Conservation (phyloP, 2,797 vertebrate species). For the Acanthurus leucopareius region DNA sequence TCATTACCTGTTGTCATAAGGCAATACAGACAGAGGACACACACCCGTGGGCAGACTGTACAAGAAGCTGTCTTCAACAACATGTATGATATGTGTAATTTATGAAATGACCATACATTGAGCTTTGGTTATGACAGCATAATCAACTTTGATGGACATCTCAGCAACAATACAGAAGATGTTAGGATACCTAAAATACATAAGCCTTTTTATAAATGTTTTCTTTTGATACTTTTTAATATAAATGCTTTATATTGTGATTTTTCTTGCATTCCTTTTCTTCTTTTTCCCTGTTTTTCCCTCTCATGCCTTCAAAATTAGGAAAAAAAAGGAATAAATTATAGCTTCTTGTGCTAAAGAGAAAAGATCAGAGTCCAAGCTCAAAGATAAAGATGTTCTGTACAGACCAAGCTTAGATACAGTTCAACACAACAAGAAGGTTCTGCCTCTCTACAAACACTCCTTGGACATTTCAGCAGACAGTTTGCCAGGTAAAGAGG, state of each 20-base stretch:
- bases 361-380: slow-evolving; percentile 11
- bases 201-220: not conserved
- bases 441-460: slow-evolving; percentile 35
- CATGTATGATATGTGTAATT: not conserved
- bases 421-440: not conserved
- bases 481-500: slow-evolving; percentile 21
- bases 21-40: not conserved
- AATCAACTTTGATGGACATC: not conserved
- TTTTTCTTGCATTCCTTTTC: not conserved
- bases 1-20: not conserved
- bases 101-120: not conserved
- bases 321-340: not conserved
- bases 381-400: slow-evolving; percentile 13
- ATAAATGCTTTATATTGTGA: not conserved
- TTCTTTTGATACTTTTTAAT: not conserved
- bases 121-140: not conserved
- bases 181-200: no score
- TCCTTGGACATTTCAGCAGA: slow-evolving; percentile 23
- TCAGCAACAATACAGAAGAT: not conserved
- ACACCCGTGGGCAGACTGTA: not conserved
- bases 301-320: not conserved
- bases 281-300: not conserved
- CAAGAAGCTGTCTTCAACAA: not conserved
- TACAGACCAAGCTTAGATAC: not conserved
- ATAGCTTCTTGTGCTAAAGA: slow-evolving; percentile 22